Percentiles rank a stretch among this genome's conserved stretches.
Evolutionary conservation across 2,888 invertebrate species (phyloP).

Genomic region (Drosophila pegasa): DNA sequence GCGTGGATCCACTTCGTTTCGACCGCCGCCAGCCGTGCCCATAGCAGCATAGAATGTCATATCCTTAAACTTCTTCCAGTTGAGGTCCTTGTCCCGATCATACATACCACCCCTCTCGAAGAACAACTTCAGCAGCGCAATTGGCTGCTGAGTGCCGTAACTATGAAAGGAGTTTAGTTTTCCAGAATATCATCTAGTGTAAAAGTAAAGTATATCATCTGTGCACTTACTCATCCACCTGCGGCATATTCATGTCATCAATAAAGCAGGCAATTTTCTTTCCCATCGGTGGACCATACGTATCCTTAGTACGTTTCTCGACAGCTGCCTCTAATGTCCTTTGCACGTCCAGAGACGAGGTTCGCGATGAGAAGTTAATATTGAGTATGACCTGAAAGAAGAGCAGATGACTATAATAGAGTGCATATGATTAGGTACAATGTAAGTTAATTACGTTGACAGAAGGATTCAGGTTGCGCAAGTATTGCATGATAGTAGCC

Average conservation of each 20-base stretch:
- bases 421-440: slow-evolving; percentile 18
- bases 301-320: slow-evolving; percentile 95
- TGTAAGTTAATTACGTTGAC: slow-evolving; percentile 86
- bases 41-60: slow-evolving; percentile 91
- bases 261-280: slow-evolving; percentile 95
- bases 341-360: slow-evolving; percentile 96
- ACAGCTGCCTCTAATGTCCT: slow-evolving; percentile 93
- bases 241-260: slow-evolving; percentile 98
- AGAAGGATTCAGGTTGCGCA: slow-evolving; percentile 89
- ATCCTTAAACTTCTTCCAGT: slow-evolving; percentile 95
- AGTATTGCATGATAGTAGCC: slow-evolving; percentile 93
- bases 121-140: slow-evolving; percentile 95
- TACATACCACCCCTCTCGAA: slow-evolving; percentile 95
- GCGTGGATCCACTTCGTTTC: slow-evolving; percentile 95
- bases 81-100: slow-evolving; percentile 94
- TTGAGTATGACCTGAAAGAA: slow-evolving; percentile 89
- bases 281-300: slow-evolving; percentile 95
- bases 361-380: slow-evolving; percentile 96
- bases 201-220: slow-evolving; percentile 10
- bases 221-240: slow-evolving; percentile 86
- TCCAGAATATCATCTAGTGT: no score
- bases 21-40: slow-evolving; percentile 95
- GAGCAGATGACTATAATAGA: slow-evolving; percentile 31
- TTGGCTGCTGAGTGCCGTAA: slow-evolving; percentile 97
- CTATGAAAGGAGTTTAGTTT: slow-evolving; percentile 51